phyloP scores from a whole-genome alignment of 64 coral and sea anemone species.

The Dendronephthya gigantea region DNA sequence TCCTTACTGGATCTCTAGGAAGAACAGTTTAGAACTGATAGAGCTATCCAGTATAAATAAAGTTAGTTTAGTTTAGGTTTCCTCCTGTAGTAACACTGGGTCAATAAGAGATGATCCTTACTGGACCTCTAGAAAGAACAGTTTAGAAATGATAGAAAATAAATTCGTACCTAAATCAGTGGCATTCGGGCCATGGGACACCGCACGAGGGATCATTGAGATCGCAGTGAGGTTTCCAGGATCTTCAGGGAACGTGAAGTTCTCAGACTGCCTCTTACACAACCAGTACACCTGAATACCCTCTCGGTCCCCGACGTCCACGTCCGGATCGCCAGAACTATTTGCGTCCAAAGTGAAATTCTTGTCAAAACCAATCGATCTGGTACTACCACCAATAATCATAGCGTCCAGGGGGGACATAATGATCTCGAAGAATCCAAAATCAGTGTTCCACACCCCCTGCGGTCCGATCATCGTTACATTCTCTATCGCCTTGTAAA shows the following conservation, averaged over 20 bases:
- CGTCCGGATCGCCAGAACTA: slow-evolving; percentile 31
- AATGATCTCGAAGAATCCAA: slow-evolving; percentile 30
- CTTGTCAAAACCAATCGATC: slow-evolving; percentile 36
- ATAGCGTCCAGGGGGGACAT: slow-evolving; percentile 15
- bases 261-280: not conserved
- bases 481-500: not conserved
- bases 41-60: too few species aligned
- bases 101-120: too few species aligned
- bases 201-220: not conserved
- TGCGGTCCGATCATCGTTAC: slow-evolving; percentile 27
- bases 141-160: too few species aligned
- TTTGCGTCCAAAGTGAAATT: not conserved
- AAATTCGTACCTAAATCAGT: too few species aligned
- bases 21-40: too few species aligned
- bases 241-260: slow-evolving; percentile 14
- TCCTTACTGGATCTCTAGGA: too few species aligned
- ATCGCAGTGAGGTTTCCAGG: not conserved
- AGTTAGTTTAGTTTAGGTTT: too few species aligned
- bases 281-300: slow-evolving; percentile 32
- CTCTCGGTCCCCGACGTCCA: not conserved
- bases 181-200: too few species aligned
- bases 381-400: slow-evolving; percentile 18
- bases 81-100: too few species aligned
- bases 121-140: too few species aligned
- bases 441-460: slow-evolving; percentile 5